Conservation (phyloP, 2,113 vertebrate genomes). For the Gallinago media region DNA sequence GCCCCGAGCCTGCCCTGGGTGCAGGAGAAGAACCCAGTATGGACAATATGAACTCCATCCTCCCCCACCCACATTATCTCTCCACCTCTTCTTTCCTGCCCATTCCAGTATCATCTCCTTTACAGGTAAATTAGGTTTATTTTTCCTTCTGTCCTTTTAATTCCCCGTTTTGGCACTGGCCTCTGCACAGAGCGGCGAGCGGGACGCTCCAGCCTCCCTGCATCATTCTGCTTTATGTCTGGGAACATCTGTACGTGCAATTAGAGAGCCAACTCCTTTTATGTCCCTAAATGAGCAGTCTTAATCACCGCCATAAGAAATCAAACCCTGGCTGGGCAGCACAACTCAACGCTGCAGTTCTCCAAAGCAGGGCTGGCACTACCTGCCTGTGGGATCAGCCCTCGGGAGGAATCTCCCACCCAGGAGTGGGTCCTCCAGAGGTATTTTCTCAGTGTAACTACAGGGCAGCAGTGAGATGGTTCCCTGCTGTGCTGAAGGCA, state of each 20-base stretch:
- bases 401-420: neutral
- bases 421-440: neutral
- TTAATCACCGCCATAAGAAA: conserved; percentile 54
- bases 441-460: conserved; percentile 26
- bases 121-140: neutral
- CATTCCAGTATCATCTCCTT: neutral
- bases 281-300: conserved; percentile 50
- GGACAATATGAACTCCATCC: neutral
- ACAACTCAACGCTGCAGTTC: neutral
- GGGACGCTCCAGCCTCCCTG: neutral
- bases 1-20: neutral
- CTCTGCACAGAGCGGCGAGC: neutral
- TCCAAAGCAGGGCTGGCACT: neutral
- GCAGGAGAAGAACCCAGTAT: neutral
- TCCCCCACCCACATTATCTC: neutral
- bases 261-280: conserved; percentile 58
- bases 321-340: conserved; percentile 33
- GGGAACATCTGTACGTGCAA: conserved; percentile 49
- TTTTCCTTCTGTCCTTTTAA: neutral
- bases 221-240: conserved; percentile 55
- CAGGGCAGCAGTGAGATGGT: neutral
- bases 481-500: neutral
- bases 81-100: neutral
- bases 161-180: neutral
- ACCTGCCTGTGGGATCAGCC: neutral